Evolutionary conservation across 2,888 invertebrate genomes (phyloP).

Genomic region (Vesta saturnalis): DNA sequence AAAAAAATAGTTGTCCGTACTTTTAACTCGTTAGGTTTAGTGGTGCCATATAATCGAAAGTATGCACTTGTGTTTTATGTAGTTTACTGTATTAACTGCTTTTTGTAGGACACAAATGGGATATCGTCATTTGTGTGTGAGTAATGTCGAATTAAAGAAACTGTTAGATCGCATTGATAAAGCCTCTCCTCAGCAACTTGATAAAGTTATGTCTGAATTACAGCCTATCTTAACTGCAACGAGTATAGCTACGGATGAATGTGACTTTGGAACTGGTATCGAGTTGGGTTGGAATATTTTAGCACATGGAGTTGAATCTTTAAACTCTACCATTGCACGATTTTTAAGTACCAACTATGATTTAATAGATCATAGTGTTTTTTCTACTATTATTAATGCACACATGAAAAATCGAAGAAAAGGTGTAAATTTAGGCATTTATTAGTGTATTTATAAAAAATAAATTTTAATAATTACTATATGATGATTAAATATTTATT

Average conservation of each 20-base stretch:
- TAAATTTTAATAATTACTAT: too few relatives aligned
- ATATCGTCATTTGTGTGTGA: conserved; percentile 71
- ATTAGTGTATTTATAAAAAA: too few relatives aligned
- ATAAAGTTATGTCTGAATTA: conserved; percentile 72
- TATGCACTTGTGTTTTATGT: conserved; percentile 41
- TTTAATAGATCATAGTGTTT: conserved; percentile 76
- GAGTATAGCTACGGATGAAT: conserved; percentile 92
- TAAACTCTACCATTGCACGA: conserved; percentile 73
- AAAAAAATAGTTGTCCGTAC: conserved; percentile 74
- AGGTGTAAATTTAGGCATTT: conserved; percentile 65
- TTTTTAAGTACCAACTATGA: conserved; percentile 80
- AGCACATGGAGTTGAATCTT: conserved; percentile 73
- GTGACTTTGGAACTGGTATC: conserved; percentile 92
- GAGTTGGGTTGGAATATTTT: conserved; percentile 90
- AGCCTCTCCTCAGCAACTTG: conserved; percentile 69
- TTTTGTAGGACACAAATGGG: conserved; percentile 74
- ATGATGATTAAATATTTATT: too few relatives aligned
- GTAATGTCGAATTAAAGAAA: conserved; percentile 67
- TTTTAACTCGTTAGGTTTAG: conserved; percentile 84
- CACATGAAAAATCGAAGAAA: conserved; percentile 78
- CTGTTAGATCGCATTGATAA: conserved; percentile 74
- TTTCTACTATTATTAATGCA: conserved; percentile 76
- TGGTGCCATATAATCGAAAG: conserved; percentile 84
- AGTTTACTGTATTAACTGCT: not conserved
- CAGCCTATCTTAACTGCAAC: conserved; percentile 86